Evolutionary conservation across 2,888 invertebrate genomes (phyloP), one percentile per base, ranked within the genome.

Genomic region (Drosophila sordidula): DNA sequence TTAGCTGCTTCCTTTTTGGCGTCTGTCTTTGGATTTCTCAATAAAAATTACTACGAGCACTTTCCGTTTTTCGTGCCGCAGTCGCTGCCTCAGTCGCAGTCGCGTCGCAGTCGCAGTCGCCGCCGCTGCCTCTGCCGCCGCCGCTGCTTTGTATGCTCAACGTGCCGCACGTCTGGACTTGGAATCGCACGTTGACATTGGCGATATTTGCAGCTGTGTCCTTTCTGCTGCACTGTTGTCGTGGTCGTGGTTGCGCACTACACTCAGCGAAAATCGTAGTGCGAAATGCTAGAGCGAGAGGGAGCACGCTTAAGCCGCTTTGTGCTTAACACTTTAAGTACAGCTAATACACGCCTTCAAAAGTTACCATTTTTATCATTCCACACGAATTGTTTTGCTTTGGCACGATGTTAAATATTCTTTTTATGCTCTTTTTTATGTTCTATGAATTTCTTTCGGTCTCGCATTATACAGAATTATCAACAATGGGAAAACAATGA

Each of bases 61-160:
- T 89, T 87, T 90, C 90, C 86, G 90, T 80, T 87, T 87, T 68
- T 80, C 72, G 69, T 71, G 50, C 12, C 47, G n/a, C 50, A 26
- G 6, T 26, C 26, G 29, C 29, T 29, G 29, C 29, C 56, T 4
- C 45, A 18, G 38, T 39, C 25, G 18, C 36, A 18, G n/a, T n/a
- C n/a, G n/a, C 9, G 55, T 3, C 22, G 14, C 59, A 11, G 59
- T 42, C 45, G 22, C 26, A n/a, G 58, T 38, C 54, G 51, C 38
- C 41, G 58, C 41, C 57, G 26, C 55, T 29, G 49, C 41, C 51
- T 36, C 74, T 76, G 58, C 41, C 57, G 26, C 55, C 25, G 49
- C 41, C 51, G 39, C 74, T 76, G 76, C 66, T 89, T 90, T 80
- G 80, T 89, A 90, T 90, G 83, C 85, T 54, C 58, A 71, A 73